Evolutionary conservation across 2,888 invertebrate species (phyloP), one percentile per base, ranked within the genome.

Genomic region (Antheraea yamamai): DNA sequence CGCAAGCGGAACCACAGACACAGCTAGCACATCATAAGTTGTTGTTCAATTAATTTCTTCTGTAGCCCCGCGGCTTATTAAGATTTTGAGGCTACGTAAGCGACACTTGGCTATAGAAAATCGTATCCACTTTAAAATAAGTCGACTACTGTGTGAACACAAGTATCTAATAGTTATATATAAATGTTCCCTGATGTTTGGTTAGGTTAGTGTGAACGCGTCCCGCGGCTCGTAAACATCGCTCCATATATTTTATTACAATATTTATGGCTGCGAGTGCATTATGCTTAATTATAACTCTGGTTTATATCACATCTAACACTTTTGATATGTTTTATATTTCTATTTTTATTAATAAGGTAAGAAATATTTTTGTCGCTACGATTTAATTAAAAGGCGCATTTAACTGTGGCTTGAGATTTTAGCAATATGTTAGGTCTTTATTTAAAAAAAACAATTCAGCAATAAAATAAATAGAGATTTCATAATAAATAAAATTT

Each of bases 221-320:
- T 14, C 12, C 64, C 61, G n/a, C 61, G 23, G 64, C 75, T 73
- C 52, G 68, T 72, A 72, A 64, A 64, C 64, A 75, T 35, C 72
- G 58, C 74, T 74, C 66, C 72, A 72, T 76, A 73, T 73, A 74
- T 73, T 76, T 73, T 74, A 74, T 68, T 73, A 66, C 64, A 66
- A 66, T 66, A 66, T 66, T 66, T 30, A 66, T 66, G 64, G 64
- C 3, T 3, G 16, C 64, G 16, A 66, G 64, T 66, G 64, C 30
- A 30, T 66, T 66, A 66, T 30, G 26, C 30, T 66, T 74, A 70
- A 74, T 51, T 73, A 30, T 58, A 35, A 35, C 68, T 23, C 74
- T 23, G 1, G 23, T 70, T 35, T 58, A 64, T 30, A 39, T 30
- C 70, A 35, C 52, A 35, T 52, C 14, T 35, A 68, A 30, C 52